Evolutionary conservation across 2,888 invertebrate genomes (phyloP).

Genomic region (Volucella inflata): DNA sequence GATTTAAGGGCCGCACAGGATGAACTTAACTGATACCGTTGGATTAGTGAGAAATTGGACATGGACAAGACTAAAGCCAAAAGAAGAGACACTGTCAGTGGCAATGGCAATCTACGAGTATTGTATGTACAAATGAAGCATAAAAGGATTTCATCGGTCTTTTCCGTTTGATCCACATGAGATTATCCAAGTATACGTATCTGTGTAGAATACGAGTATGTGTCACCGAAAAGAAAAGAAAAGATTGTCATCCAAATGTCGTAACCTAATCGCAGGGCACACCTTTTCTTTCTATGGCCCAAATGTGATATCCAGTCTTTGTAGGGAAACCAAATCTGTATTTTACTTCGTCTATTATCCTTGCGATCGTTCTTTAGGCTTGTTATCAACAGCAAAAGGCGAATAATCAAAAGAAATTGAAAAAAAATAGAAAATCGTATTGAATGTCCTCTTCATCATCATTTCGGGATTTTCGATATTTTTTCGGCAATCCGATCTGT

Average conservation of each 20-base stretch:
- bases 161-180: conserved; percentile 63
- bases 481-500: conserved; percentile 63
- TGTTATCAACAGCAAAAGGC: conserved; percentile 34
- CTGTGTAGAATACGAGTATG: not conserved
- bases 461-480: conserved; percentile 19
- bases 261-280: conserved; percentile 68
- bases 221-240: conserved; percentile 22
- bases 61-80: conserved; percentile 22
- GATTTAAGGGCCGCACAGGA: conserved; percentile 19
- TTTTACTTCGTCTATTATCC: conserved; percentile 58
- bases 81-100: conserved; percentile 22
- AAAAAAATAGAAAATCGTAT: conserved; percentile 74
- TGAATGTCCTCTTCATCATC: conserved; percentile 69
- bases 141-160: conserved; percentile 63
- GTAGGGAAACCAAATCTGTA: conserved; percentile 58
- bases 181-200: conserved; percentile 29
- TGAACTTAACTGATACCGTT: conserved; percentile 15
- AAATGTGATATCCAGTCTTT: conserved; percentile 53
- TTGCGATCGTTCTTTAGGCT: conserved; percentile 41
- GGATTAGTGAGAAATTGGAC: conserved; percentile 18
- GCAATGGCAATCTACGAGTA: conserved; percentile 23
- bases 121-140: conserved; percentile 46
- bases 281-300: conserved; percentile 46
- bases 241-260: conserved; percentile 45
- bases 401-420: conserved; percentile 61